phyloP scores from a whole-genome alignment of 2,113 vertebrate species.

The Chrysochloris asiatica region DNA sequence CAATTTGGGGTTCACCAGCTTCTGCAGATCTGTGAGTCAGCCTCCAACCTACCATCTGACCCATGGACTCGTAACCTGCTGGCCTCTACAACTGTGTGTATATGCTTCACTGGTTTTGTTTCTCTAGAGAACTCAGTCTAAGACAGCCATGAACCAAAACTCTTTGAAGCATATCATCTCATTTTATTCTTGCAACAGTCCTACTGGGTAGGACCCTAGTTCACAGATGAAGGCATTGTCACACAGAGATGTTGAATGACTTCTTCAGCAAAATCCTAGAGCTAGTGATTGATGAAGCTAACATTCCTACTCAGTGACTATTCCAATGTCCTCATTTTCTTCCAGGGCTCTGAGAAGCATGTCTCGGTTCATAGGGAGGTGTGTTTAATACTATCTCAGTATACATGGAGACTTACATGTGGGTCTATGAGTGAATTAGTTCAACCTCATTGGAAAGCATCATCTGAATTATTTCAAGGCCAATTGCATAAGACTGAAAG shows the following conservation, averaged over 20 bases:
- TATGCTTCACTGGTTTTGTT: too few species aligned
- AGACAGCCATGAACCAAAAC: fast-evolving
- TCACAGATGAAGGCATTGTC: background rate
- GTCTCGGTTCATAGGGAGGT: fast-evolving
- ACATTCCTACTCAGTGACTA: background rate
- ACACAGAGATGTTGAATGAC: background rate
- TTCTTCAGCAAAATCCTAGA: background rate
- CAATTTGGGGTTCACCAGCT: too few species aligned
- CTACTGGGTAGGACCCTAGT: background rate
- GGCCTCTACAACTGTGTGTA: too few species aligned
- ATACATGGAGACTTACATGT: fast-evolving
- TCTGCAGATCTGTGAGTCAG: too few species aligned
- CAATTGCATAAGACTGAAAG: background rate
- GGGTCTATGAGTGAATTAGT: background rate
- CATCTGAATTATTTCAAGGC: constrained; percentile 31
- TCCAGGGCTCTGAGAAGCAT: too few species aligned
- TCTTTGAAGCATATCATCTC: background rate
- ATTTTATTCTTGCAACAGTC: background rate
- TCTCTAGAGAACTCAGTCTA: too few species aligned
- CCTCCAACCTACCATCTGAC: too few species aligned
- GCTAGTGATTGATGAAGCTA: background rate
- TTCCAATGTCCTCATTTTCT: background rate
- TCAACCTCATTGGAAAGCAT: background rate
- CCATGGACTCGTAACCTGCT: too few species aligned
- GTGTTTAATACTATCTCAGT: too few species aligned